Conservation (phyloP, 2,797 vertebrate species). For the Gallinago solitaria region DNA sequence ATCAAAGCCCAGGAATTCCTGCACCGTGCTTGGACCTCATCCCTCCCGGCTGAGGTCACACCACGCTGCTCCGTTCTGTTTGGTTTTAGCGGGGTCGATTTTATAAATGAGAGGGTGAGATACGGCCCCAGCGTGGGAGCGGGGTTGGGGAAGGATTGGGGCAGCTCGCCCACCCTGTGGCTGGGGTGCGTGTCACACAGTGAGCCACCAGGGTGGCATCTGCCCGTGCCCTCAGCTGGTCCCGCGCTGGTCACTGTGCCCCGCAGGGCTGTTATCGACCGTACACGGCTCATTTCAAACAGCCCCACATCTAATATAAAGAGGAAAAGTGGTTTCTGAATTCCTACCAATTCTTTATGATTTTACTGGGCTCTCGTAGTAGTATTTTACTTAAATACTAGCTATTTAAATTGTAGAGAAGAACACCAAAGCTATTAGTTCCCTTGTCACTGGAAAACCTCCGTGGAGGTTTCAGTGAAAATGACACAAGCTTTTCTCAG, state of each 20-base stretch:
- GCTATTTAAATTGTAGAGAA: background rate
- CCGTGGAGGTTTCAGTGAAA: background rate
- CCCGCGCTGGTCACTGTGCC: background rate
- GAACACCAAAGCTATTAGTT: background rate
- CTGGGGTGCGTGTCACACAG: fast-evolving
- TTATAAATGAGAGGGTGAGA: background rate
- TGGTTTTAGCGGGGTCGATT: background rate
- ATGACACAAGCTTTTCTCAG: background rate
- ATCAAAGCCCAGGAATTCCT: conserved; percentile 12
- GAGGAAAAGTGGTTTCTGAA: background rate
- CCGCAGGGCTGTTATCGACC: background rate
- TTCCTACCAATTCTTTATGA: background rate
- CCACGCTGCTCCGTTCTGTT: background rate
- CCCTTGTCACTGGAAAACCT: background rate
- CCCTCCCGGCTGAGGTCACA: background rate
- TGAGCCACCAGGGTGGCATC: fast-evolving
- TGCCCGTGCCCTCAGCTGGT: background rate
- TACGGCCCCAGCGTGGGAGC: fast-evolving
- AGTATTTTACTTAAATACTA: background rate
- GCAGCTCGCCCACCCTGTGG: background rate
- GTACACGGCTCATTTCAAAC: background rate
- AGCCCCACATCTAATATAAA: background rate
- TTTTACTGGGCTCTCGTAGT: background rate
- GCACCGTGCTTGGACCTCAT: background rate
- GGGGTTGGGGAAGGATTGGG: background rate